Evolutionary conservation across 2,888 invertebrate species (phyloP).

Genomic region (Hoplodrina blanda): DNA sequence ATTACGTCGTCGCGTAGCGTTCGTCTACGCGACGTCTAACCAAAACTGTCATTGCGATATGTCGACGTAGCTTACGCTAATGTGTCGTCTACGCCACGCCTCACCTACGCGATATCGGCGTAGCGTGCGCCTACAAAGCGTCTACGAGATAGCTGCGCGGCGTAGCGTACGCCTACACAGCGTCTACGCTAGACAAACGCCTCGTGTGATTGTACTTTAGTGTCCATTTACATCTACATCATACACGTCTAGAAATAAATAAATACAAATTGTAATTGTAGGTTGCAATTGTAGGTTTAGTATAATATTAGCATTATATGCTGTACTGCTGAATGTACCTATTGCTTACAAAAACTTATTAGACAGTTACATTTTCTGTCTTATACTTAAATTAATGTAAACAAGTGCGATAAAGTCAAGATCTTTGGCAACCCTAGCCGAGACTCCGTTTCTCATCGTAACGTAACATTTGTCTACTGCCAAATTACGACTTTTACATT

Average conservation of each 20-base stretch:
- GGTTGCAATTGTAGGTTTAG: not conserved
- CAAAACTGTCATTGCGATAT: not conserved
- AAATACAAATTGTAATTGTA: not conserved
- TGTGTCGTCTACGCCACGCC: not conserved
- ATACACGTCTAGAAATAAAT: no score
- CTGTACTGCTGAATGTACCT: no score
- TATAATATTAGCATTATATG: no score
- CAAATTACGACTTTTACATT: slow-evolving; percentile 70
- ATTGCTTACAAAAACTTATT: not conserved
- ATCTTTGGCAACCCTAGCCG: slow-evolving; percentile 55
- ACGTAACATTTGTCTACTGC: slow-evolving; percentile 71
- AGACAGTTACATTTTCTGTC: not conserved
- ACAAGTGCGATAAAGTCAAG: slow-evolving; percentile 9
- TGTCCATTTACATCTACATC: not conserved
- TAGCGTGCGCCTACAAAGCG: slow-evolving; percentile 10
- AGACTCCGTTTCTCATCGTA: slow-evolving; percentile 65
- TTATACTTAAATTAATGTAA: slow-evolving; percentile 8
- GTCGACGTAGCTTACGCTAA: not conserved
- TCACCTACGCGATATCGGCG: not conserved
- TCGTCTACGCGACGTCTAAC: not conserved
- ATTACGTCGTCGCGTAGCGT: not conserved
- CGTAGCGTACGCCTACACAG: slow-evolving; percentile 6
- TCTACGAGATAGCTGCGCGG: slow-evolving; percentile 2
- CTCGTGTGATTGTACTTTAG: not conserved
- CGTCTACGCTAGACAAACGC: slow-evolving; percentile 18